These are phyloP conservation scores for Thaumatotibia leucotreta DNA, from an alignment of 1,140 invertebrate genomes.

Conservation along the genomic window DNA sequence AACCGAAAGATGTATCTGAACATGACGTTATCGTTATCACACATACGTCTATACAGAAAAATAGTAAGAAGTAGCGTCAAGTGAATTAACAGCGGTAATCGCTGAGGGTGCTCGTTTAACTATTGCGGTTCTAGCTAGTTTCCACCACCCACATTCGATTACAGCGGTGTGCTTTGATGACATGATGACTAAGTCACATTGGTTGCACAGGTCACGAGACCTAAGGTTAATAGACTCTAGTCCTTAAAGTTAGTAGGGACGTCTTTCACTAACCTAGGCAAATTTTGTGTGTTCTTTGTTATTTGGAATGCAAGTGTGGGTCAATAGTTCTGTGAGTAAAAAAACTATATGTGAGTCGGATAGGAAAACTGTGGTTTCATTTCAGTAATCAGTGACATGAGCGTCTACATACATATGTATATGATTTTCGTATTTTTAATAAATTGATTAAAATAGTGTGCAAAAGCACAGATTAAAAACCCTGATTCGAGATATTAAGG, in stretches of 20 bases:
- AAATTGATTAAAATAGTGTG: too few species aligned
- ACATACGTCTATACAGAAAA: neutral
- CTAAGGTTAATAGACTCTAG: neutral
- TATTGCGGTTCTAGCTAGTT: constrained; percentile 22
- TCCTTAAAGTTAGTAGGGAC: neutral
- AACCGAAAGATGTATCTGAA: neutral
- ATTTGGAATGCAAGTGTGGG: neutral
- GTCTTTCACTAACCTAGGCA: neutral
- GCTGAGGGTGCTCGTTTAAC: neutral
- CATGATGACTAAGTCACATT: neutral
- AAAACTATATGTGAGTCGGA: too few species aligned
- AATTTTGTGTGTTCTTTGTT: neutral
- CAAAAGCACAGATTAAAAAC: too few species aligned
- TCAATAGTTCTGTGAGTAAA: neutral
- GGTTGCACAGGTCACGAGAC: neutral
- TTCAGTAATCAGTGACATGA: too few species aligned
- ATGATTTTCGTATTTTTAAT: too few species aligned
- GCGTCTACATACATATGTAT: too few species aligned
- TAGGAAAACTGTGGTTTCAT: too few species aligned
- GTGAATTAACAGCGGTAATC: neutral
- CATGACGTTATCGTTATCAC: neutral
- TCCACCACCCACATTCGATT: constrained; percentile 16
- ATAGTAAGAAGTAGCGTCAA: neutral
- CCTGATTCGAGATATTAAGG: too few species aligned
- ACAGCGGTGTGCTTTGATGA: neutral